Base-by-base conservation (phyloP, 2,113 vertebrate species). In the Paedocypris sp. region DNA sequence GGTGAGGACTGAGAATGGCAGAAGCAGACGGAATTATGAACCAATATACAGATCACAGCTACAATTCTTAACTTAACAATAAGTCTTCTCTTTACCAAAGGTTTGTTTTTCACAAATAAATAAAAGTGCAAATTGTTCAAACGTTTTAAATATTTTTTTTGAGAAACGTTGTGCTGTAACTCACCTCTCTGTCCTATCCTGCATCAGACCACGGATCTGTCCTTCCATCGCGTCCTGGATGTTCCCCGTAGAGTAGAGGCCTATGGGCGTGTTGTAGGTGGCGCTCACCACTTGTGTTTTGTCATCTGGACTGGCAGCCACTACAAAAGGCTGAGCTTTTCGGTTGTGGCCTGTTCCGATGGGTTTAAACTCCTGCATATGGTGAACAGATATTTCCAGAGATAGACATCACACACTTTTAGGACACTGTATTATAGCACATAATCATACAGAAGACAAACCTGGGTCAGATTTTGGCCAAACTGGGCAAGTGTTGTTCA, bases 231-330 rank as follows among this genome's bases (percentile, higher is more conserved):
- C 95, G 0, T 98, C 93, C 82, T 94, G 90, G 73, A 99, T 97
- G 85, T 98, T 99, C 77, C 89, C 90, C 47, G 91, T 85, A 72
- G 95, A 98, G 85, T 99, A 99, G 57, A 99, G 92, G 77, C 94
- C 94, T 77, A 98, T 98, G 41, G 95, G 95, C 28, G 93, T 92
- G 80, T 99, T 99, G 91, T 99, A 99, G 83, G 91, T 79, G 16
- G 93, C 81, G 45, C 94, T 97, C 84, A 99, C 93, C 87, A 99
- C 92, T 89, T 99, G 93, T 57, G 86, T 91, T 77, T 86, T 91
- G 82, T 94, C 92, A 72, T 94, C 93, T 81, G 97, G 86, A 83
- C 90, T 97, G 67, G 90, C 91, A 51, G 92, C 94, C 52, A 94
- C 91, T 71, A 95, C 80, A 79, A 99, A 99, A 61, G 95, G 94